phyloP scores from a whole-genome alignment of 2,888 invertebrate species.

The Operophtera brumata region DNA sequence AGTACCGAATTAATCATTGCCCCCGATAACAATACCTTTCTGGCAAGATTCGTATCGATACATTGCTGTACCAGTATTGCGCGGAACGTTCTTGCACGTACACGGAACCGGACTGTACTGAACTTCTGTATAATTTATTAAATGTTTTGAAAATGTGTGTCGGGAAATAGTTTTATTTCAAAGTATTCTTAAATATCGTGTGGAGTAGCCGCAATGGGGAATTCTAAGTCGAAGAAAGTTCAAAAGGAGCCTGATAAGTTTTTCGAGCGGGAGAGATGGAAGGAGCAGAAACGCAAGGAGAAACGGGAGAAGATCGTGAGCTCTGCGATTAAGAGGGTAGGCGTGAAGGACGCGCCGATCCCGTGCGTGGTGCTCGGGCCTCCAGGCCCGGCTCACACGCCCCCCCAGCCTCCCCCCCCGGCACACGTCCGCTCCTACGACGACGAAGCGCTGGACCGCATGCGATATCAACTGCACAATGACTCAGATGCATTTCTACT shows the following conservation, averaged over 20 bases:
- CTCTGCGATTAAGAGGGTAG: slow-evolving; percentile 50
- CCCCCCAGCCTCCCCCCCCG: slow-evolving; percentile 50
- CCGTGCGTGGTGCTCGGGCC: slow-evolving; percentile 39
- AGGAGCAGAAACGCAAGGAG: slow-evolving; percentile 60
- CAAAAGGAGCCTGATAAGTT: slow-evolving; percentile 68
- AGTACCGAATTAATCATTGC: slow-evolving; percentile 53
- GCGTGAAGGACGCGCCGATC: slow-evolving; percentile 49
- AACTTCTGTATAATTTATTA: background rate
- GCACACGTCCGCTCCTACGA: slow-evolving; percentile 68
- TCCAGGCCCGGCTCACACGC: slow-evolving; percentile 38
- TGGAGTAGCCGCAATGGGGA: slow-evolving; percentile 56
- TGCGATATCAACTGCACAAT: slow-evolving; percentile 81
- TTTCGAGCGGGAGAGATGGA: slow-evolving; percentile 66
- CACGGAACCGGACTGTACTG: slow-evolving; percentile 23
- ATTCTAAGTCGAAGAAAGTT: slow-evolving; percentile 63
- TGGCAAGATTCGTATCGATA: slow-evolving; percentile 46
- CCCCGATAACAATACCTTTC: slow-evolving; percentile 56
- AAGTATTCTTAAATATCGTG: background rate
- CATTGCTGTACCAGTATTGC: slow-evolving; percentile 51
- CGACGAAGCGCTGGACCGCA: slow-evolving; percentile 75
- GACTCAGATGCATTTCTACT: slow-evolving; percentile 86
- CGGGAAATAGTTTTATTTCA: background rate
- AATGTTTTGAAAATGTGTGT: background rate
- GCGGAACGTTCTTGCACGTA: slow-evolving; percentile 41
- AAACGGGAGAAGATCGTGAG: slow-evolving; percentile 54